These are phyloP conservation scores for Pterostichus niger DNA, from an alignment of 2,888 invertebrate genomes.

Conservation along the genomic window DNA sequence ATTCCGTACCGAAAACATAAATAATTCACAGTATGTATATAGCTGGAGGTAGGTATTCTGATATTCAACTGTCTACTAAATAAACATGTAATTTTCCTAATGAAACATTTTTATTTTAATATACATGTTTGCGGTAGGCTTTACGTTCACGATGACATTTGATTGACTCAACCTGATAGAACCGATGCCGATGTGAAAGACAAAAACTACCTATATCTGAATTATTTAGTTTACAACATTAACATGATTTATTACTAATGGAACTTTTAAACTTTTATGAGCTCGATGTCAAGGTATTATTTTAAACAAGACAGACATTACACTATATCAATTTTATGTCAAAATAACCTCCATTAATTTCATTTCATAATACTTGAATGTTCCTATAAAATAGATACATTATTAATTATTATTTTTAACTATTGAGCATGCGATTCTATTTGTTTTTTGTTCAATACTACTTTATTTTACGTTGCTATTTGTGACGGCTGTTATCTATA, in stretches of 20 bases:
- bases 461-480: too few relatives aligned
- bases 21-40: constrained; percentile 53
- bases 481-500: too few relatives aligned
- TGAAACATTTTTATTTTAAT: constrained; percentile 66
- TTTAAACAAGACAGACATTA: constrained; percentile 34
- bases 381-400: too few relatives aligned
- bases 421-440: too few relatives aligned
- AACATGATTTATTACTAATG: constrained; percentile 49
- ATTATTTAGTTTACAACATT: constrained; percentile 42
- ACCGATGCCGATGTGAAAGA: constrained; percentile 14
- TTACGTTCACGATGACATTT: constrained; percentile 24
- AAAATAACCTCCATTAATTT: background rate
- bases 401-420: too few relatives aligned
- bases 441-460: too few relatives aligned
- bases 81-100: constrained; percentile 68
- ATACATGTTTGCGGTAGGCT: constrained; percentile 44
- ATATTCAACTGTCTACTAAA: constrained; percentile 50
- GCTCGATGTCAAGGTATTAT: constrained; percentile 34
- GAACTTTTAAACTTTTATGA: constrained; percentile 21
- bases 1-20: constrained; percentile 45
- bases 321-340: constrained; percentile 36
- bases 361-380: too few relatives aligned
- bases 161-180: constrained; percentile 28
- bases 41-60: background rate
- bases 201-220: constrained; percentile 19